These are phyloP conservation scores for Alloscopus bannaensis DNA, from an alignment of 2,888 invertebrate species.

Conservation along the genomic window DNA sequence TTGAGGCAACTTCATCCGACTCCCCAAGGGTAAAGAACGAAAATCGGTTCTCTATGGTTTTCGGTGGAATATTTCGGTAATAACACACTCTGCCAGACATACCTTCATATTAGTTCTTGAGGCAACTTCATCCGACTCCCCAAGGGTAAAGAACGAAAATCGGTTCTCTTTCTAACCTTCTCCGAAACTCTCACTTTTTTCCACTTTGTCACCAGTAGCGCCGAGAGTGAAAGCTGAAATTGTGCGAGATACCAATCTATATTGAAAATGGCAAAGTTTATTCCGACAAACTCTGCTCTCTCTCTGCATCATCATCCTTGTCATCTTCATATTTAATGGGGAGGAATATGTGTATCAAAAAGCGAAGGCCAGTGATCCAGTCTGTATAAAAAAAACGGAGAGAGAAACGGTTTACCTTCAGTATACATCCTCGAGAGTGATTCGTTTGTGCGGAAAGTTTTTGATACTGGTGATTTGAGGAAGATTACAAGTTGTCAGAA, in stretches of 20 bases:
- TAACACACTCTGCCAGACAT: too few relatives aligned
- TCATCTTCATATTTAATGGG: conserved; percentile 59
- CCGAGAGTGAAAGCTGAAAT: background rate
- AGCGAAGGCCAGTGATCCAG: too few relatives aligned
- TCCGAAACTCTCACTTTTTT: conserved; percentile 17
- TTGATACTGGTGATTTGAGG: too few relatives aligned
- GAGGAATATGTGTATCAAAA: conserved; percentile 16
- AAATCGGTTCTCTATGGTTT: conserved; percentile 53
- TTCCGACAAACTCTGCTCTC: conserved; percentile 37
- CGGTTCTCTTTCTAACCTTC: conserved; percentile 36
- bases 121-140: conserved; percentile 42
- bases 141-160: conserved; percentile 44
- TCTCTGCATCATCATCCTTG: conserved; percentile 35
- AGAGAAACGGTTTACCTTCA: too few relatives aligned
- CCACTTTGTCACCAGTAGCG: conserved; percentile 37
- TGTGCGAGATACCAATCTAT: conserved; percentile 40
- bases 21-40: conserved; percentile 43
- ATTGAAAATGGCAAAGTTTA: conserved; percentile 62
- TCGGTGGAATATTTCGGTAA: too few relatives aligned
- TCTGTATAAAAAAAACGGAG: too few relatives aligned
- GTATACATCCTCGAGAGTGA: too few relatives aligned
- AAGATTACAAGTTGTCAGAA: too few relatives aligned
- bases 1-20: too few relatives aligned
- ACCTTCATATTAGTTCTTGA: too few relatives aligned
- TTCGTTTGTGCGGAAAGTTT: too few relatives aligned